Evolutionary conservation across 2,888 invertebrate species (phyloP), one percentile per base, ranked within the genome.

Genomic region (Acholoe squamosa): DNA sequence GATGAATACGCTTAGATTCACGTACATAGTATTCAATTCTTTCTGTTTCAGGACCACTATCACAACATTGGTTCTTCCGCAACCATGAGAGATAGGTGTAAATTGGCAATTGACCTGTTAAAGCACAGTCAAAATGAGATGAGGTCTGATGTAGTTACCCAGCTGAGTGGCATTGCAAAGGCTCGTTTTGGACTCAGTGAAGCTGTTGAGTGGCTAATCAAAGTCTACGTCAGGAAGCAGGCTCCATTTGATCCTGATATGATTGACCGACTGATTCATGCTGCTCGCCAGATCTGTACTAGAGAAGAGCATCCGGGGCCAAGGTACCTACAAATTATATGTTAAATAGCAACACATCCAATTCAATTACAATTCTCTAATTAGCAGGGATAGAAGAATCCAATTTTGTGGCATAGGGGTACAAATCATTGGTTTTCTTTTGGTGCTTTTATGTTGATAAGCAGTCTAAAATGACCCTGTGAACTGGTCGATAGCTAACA

Each of bases 111-210:
- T n/a, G n/a, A 61, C 19, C 61, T 61, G 61, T n/a, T 61, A 3
- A 61, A n/a, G n/a, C 3, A 7, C 12, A 61, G 61, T 61, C 61
- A 14, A 3, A 19, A n/a, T 19, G 61, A 61, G 61, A 7, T 61
- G 61, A 61, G 19, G 19, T 3, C 61, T 61, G 61, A 61, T 19
- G 12, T 61, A 84, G 91, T 93, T 3, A 91, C 91, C 28, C 92
- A 92, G 76, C 56, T 93, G 28, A 92, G 92, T 67, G 92, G 92
- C 22, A 34, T 94, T 52, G 94, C 94, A 10, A 89, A 91, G 34
- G 91, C 92, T 31, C 91, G 94, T 56, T 93, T 92, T 90, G 93
- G 93, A 0, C 93, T 94, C 51, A 88, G 91, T 43, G 91, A 93
- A 19, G 91, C 92, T 0, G 94, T 94, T 10, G 92, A 92, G 31